phyloP scores from a whole-genome alignment of 2,888 invertebrate genomes.

The Coecobrya sp. region DNA sequence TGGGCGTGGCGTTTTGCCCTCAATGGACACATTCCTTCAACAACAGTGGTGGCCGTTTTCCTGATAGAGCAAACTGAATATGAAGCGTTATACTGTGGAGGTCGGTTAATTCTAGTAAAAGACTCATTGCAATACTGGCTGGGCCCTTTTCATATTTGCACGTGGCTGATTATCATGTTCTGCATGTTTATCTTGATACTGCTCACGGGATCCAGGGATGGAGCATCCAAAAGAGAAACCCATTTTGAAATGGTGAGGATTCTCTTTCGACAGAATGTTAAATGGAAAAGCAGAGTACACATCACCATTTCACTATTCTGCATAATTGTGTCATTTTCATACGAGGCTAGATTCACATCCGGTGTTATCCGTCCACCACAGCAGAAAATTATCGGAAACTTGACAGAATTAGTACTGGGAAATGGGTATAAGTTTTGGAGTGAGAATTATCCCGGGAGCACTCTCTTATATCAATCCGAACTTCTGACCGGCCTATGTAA shows the following conservation, averaged over 20 bases:
- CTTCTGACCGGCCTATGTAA: too few relatives aligned
- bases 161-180: background rate
- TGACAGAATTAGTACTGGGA: too few relatives aligned
- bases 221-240: background rate
- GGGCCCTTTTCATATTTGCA: background rate
- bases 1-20: background rate
- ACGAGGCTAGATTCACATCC: constrained; percentile 16
- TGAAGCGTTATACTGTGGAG: background rate
- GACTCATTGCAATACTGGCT: constrained; percentile 31
- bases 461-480: too few relatives aligned
- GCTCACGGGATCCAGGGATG: background rate
- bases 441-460: too few relatives aligned
- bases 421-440: too few relatives aligned
- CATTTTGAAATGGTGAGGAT: constrained; percentile 27
- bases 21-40: background rate
- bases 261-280: constrained; percentile 7
- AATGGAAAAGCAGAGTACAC: background rate
- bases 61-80: background rate
- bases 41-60: background rate
- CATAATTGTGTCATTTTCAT: constrained; percentile 27
- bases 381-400: background rate
- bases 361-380: background rate
- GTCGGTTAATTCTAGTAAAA: background rate
- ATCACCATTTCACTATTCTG: background rate
- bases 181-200: background rate